Evolutionary conservation across 2,797 vertebrate species (phyloP), one percentile per base, ranked within the genome.

Genomic region (Pteropus rufus): DNA sequence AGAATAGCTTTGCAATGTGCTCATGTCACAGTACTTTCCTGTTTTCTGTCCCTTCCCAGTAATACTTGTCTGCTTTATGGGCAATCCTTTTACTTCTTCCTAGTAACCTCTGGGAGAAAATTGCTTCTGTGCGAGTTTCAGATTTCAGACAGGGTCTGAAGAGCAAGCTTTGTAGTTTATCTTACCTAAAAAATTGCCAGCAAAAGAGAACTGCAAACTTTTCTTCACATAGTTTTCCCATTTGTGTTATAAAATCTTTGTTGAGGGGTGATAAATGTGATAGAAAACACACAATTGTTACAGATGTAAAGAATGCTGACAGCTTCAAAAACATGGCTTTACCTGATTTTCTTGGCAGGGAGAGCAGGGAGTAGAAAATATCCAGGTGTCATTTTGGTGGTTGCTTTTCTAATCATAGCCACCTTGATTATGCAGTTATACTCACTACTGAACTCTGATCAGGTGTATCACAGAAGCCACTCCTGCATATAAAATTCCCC

Each of bases 111-210:
- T 29, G 23, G 54, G 29, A 77, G 41, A 54, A 88, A 87, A 88
- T n/a, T 60, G 46, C 15, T 89, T 96, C 46, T 82, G 26, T 29
- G 24, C 54, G 84, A 93, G 18, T 41, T 79, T 96, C 44, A 56
- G 23, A 64, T 91, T 89, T 92, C 77, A 81, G 21, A 81, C 1
- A 46, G 46, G 70, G 34, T 93, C 54, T 52, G 26, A 92, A 92
- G 44, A 92, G 46, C 44, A 86, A 86, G 44, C 56, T 62, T 65
- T 91, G 39, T 83, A 70, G 14, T 79, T 91, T 89, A 49, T 65
- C 52, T 97, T 91, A 36, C 56, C 36, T 29, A 82, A 44, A 41
- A 87, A 93, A 96, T 85, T 58, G 60, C 65, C 65, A 93, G n/a
- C 14, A 10, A 29, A 24, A 75, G 80, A 77, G 49, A 75, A 49